A percentile compares a stretch with the other conserved stretches of the same genome.
Conservation (phyloP, 2,888 invertebrate genomes). For the Apodemia zela region DNA sequence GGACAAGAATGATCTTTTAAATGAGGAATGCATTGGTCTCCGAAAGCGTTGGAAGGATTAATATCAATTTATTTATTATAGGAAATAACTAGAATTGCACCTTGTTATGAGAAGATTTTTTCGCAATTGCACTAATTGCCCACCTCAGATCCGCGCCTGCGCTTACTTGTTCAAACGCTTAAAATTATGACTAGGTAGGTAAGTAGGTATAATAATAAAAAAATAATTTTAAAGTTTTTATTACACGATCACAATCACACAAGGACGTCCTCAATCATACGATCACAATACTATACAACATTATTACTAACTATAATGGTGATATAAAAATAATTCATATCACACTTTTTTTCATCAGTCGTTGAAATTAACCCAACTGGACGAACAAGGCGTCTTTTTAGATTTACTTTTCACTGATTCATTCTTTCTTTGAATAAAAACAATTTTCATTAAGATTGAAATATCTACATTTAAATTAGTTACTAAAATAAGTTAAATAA, state of each 20-base stretch:
- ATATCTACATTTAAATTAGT: slow-evolving; percentile 52
- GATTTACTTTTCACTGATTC: slow-evolving; percentile 33
- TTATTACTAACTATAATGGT: slow-evolving; percentile 63
- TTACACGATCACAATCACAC: slow-evolving; percentile 73
- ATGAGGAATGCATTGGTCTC: too few species aligned
- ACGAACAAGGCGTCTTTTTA: slow-evolving; percentile 41
- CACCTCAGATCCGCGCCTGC: too few species aligned
- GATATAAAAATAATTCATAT: slow-evolving; percentile 70
- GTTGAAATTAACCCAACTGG: slow-evolving; percentile 58
- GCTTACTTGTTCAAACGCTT: too few species aligned
- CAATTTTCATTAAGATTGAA: slow-evolving; percentile 12
- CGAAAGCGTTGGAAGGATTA: too few species aligned
- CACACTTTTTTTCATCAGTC: slow-evolving; percentile 76
- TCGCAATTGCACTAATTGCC: too few species aligned
- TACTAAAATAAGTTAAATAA: slow-evolving; percentile 78
- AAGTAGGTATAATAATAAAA: background rate
- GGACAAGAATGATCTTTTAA: too few species aligned
- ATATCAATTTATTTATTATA: too few species aligned
- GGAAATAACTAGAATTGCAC: too few species aligned
- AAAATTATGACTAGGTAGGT: background rate
- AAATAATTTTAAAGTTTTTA: slow-evolving; percentile 48
- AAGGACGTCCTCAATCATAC: slow-evolving; percentile 78
- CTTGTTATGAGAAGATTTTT: too few species aligned
- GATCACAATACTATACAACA: slow-evolving; percentile 60
- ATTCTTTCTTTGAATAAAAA: slow-evolving; percentile 15